Evolutionary conservation across 2,888 invertebrate genomes (phyloP).

Genomic region (Ashinkailepas kermadecensis): DNA sequence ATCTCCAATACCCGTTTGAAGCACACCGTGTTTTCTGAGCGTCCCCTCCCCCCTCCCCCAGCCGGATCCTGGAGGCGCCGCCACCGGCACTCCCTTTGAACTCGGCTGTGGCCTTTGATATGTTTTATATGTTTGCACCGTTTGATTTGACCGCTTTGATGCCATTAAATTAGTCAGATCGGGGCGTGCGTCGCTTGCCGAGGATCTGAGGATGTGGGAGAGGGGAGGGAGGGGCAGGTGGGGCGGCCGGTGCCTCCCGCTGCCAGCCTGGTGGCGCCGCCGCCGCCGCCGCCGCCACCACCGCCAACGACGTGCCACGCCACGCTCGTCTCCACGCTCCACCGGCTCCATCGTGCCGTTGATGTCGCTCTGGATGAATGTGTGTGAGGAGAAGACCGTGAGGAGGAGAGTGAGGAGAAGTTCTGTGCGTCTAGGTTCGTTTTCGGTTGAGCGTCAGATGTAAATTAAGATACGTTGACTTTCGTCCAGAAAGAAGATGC

Average conservation of each 20-base stretch:
- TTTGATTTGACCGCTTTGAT: constrained; percentile 20
- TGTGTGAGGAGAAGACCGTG: no score
- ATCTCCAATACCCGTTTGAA: no score
- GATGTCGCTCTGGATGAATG: no score
- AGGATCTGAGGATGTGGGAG: neutral
- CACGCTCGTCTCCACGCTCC: no score
- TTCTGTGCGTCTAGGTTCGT: no score
- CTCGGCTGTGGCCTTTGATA: constrained; percentile 4
- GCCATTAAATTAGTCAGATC: constrained; percentile 19
- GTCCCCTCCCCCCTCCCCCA: neutral
- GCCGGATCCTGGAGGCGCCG: neutral
- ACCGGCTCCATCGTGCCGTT: no score
- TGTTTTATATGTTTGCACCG: constrained; percentile 22
- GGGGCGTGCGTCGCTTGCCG: neutral
- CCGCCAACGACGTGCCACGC: no score
- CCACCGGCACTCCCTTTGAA: neutral
- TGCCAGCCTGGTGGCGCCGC: neutral
- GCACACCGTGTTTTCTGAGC: neutral
- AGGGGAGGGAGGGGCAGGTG: neutral
- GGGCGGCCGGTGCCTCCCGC: neutral
- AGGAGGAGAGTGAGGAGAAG: no score
- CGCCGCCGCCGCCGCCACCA: no score
- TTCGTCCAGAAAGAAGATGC: no score
- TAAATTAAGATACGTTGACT: no score
- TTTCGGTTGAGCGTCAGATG: no score